A percentile compares a stretch with the other conserved stretches of the same genome.
Conservation (phyloP, 2,888 invertebrate genomes). For the Steinernema scapterisci region DNA sequence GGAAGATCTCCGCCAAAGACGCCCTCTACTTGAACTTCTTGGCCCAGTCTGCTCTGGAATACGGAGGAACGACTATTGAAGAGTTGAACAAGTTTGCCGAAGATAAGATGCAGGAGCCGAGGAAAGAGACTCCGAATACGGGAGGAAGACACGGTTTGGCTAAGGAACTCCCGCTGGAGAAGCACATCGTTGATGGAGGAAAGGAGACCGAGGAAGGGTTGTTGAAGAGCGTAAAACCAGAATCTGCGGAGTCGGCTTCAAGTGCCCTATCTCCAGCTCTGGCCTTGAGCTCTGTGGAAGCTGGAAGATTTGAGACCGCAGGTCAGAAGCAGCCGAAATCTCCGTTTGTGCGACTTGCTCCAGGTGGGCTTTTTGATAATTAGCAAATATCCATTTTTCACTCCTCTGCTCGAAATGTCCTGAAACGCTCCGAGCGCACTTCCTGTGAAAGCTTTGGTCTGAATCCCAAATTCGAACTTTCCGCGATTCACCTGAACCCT, state of each 20-base stretch:
- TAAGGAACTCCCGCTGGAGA: not conserved
- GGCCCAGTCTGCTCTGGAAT: constrained; percentile 54
- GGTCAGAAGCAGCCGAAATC: not conserved
- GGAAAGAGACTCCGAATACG: not conserved
- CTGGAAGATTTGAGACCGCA: too few species aligned
- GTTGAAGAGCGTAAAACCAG: too few species aligned
- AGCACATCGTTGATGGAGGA: not conserved
- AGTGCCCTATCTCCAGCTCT: too few species aligned
- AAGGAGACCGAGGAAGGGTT: too few species aligned
- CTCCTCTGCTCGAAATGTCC: too few species aligned
- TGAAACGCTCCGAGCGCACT: too few species aligned
- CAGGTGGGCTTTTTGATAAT: not conserved
- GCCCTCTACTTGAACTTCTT: constrained; percentile 56
- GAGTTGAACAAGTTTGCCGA: constrained; percentile 47
- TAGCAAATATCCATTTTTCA: too few species aligned
- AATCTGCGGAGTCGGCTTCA: too few species aligned
- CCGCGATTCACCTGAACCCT: too few species aligned
- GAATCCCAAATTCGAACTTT: too few species aligned
- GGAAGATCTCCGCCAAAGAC: constrained; percentile 52
- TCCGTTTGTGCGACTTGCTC: not conserved
- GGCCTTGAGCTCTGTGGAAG: too few species aligned
- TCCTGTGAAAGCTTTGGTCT: too few species aligned
- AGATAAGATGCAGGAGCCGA: not conserved
- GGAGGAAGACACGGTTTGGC: not conserved
- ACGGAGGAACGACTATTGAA: constrained; percentile 52